phyloP scores from a whole-genome alignment of 2,888 invertebrate genomes.

The Idaea straminata region DNA sequence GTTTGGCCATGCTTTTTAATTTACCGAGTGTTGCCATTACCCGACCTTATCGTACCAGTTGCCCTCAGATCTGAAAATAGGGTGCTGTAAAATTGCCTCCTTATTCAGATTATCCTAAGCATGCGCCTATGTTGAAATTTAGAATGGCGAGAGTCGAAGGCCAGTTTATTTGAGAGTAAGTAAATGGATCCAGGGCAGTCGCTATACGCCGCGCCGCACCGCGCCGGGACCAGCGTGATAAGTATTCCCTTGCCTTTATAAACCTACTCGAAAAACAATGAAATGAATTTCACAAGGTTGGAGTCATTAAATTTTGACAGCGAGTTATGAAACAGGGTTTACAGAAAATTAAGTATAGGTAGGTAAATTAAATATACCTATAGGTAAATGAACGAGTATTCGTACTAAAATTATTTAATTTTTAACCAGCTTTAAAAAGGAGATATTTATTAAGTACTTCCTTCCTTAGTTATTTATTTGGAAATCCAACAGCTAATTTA shows the following conservation, averaged over 20 bases:
- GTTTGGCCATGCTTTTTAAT: conserved; percentile 63
- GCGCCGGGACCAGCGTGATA: neutral
- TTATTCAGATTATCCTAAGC: conserved; percentile 59
- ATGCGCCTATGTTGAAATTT: conserved; percentile 52
- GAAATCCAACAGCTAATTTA: no score
- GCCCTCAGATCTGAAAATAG: conserved; percentile 57
- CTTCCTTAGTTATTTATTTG: no score
- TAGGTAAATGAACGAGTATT: neutral
- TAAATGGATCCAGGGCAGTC: conserved; percentile 48
- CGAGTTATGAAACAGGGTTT: conserved; percentile 14
- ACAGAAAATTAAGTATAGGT: no score
- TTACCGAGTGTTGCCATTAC: conserved; percentile 63
- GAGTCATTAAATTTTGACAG: conserved; percentile 20
- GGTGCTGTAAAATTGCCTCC: conserved; percentile 55
- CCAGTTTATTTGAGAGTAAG: conserved; percentile 50
- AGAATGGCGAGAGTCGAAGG: conserved; percentile 48
- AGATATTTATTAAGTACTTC: no score
- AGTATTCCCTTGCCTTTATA: conserved; percentile 39
- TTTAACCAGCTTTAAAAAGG: neutral
- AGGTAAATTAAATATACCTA: neutral
- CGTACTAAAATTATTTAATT: neutral
- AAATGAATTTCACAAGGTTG: conserved; percentile 46
- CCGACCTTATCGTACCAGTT: conserved; percentile 53
- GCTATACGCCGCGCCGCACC: conserved; percentile 24
- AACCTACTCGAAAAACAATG: conserved; percentile 50